These are phyloP conservation scores for Protobothrops flavoviridis DNA, from an alignment of 2,113 vertebrate species.

Conservation along the genomic window DNA sequence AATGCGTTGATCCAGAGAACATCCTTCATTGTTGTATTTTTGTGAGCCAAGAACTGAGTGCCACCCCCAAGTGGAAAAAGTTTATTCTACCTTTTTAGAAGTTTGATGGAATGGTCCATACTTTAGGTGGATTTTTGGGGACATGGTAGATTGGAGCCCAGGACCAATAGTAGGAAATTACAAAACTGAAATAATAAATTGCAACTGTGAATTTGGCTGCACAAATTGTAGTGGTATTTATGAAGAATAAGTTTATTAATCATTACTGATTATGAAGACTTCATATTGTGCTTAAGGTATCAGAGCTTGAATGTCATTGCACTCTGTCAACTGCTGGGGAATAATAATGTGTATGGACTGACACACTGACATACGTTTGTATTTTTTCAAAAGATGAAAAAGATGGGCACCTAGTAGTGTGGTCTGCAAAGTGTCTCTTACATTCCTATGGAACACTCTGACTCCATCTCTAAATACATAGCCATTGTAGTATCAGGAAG, in stretches of 20 bases:
- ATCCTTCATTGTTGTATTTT: conserved; percentile 12
- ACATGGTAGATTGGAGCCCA: background rate
- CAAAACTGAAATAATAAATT: background rate
- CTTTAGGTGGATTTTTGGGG: background rate
- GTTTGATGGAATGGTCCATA: too few relatives aligned
- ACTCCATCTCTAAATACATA: too few relatives aligned
- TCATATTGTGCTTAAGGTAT: background rate
- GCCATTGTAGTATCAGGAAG: background rate
- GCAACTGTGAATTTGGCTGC: background rate
- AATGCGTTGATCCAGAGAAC: background rate
- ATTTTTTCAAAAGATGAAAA: background rate
- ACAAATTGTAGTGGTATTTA: too few relatives aligned
- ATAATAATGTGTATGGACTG: background rate
- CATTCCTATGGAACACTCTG: background rate
- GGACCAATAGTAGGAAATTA: background rate
- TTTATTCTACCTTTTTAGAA: background rate
- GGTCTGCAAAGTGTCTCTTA: background rate
- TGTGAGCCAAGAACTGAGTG: conserved; percentile 16
- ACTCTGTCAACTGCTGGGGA: background rate
- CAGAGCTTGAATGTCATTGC: background rate
- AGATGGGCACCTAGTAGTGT: background rate
- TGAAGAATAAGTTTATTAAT: background rate
- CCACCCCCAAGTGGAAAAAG: background rate
- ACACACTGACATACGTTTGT: background rate
- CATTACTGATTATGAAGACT: background rate